Evolutionary conservation across 2,888 invertebrate genomes (phyloP).

Genomic region (Amblyjoppa proteus): DNA sequence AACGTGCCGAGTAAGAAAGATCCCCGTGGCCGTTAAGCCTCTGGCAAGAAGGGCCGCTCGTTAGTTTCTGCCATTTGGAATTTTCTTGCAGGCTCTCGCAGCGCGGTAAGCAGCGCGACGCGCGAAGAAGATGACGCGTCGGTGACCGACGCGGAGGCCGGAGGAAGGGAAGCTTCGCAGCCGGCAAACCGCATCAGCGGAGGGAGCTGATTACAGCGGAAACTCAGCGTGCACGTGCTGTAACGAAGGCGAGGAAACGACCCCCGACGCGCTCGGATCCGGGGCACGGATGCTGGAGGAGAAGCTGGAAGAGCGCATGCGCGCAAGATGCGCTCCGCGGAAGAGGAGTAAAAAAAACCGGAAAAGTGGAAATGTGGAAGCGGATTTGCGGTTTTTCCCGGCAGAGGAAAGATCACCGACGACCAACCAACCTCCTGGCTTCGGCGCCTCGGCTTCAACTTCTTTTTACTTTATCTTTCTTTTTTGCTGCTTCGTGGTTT

Average conservation of each 20-base stretch:
- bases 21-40: constrained; percentile 37
- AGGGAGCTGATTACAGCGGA: neutral
- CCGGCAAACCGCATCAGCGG: constrained; percentile 26
- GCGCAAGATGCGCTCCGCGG: neutral
- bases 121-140: constrained; percentile 24
- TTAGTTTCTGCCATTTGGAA: constrained; percentile 78
- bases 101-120: neutral
- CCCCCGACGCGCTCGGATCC: constrained; percentile 64
- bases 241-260: constrained; percentile 61
- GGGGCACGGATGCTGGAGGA: constrained; percentile 3
- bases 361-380: constrained; percentile 27
- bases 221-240: constrained; percentile 18
- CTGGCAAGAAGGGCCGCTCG: constrained; percentile 75
- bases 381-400: constrained; percentile 67
- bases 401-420: constrained; percentile 44
- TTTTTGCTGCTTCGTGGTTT: constrained; percentile 16
- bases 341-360: constrained; percentile 3
- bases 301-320: neutral
- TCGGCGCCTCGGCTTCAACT: constrained; percentile 8
- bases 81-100: constrained; percentile 64
- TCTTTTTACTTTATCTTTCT: neutral
- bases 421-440: neutral
- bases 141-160: constrained; percentile 27
- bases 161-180: constrained; percentile 7
- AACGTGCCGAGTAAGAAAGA: constrained; percentile 50